Evolutionary conservation across 1,140 invertebrate species (phyloP), one percentile per base, ranked within the genome.

Genomic region (Zaprionus taronus): DNA sequence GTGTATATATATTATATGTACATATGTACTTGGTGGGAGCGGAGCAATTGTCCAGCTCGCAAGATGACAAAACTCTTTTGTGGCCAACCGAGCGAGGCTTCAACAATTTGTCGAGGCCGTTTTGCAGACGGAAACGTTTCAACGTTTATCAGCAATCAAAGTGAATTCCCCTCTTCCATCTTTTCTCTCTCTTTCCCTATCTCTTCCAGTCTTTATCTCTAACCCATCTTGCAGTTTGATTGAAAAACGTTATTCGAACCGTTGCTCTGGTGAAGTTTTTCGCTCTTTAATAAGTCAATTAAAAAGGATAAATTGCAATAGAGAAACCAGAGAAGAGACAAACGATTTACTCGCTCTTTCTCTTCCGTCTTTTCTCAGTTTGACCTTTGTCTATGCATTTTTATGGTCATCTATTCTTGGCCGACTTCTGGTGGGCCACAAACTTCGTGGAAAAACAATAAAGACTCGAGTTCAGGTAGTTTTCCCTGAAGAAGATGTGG

Each of bases 21-120:
- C n/a, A n/a, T 14, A 26, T 53, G 5, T 55, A 31, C 5, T 56
- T 31, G 24, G 4, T 56, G 53, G 26, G 31, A 26, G 66, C 20
- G 14, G 20, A 24, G n/a, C 53, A 56, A 56, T 28, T 28, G 53
- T 28, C 17, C 26, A 24, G 20, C 12, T 31, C 15, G 15, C 20
- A 61, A 58, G 70, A 84, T 84, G 82, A 84, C 82, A 74, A 79
- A 81, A 80, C 81, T 58, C 62, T 53, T 58, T 63, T 82, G 71
- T 71, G 60, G 36, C 12, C 53, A 61, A 53, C 58, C 36, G 34
- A 70, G 60, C 61, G 53, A 28, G 28, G n/a, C 58, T 24, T 36
- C 57, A 22, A 73, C 77, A 80, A 77, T 73, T 80, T 72, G 72
- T 83, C 77, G 41, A 63, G 78, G 57, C 41, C 69, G 66, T 65